phyloP scores from a whole-genome alignment of 2,113 vertebrate genomes.

The Pterocles gutturalis region DNA sequence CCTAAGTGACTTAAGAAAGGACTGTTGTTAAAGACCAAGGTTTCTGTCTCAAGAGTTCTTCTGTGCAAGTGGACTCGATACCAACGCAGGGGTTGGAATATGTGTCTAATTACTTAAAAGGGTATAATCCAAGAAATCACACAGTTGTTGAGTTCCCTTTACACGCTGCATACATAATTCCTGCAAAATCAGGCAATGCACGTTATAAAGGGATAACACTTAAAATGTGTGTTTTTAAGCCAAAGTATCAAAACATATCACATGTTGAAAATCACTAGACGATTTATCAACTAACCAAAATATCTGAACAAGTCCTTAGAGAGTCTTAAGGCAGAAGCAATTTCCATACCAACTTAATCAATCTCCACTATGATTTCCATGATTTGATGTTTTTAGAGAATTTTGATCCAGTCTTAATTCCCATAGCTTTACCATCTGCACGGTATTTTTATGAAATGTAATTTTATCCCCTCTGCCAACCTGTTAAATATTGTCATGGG shows the following conservation, averaged over 20 bases:
- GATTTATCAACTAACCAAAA: constrained; percentile 41
- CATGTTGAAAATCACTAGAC: constrained; percentile 27
- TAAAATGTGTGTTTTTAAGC: background rate
- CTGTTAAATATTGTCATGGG: constrained; percentile 60
- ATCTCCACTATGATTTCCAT: constrained; percentile 15
- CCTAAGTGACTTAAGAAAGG: background rate
- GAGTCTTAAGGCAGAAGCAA: constrained; percentile 26
- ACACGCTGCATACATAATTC: background rate
- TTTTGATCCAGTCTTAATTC: constrained; percentile 57
- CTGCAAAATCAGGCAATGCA: background rate
- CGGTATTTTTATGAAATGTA: constrained; percentile 56
- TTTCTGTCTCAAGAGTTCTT: background rate
- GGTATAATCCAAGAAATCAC: background rate
- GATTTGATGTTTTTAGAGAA: constrained; percentile 30
- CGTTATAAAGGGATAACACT: background rate
- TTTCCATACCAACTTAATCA: constrained; percentile 53
- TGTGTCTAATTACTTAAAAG: background rate
- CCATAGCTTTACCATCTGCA: constrained; percentile 40
- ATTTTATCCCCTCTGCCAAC: constrained; percentile 65
- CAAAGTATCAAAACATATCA: constrained; percentile 7
- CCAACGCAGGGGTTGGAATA: background rate
- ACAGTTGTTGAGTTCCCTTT: background rate
- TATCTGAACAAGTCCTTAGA: constrained; percentile 15
- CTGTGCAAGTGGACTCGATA: background rate
- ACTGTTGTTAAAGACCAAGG: background rate